Evolutionary conservation across 2,888 invertebrate genomes (phyloP), one percentile per base, ranked within the genome.

Genomic region (Brachynemurus nebulosus): DNA sequence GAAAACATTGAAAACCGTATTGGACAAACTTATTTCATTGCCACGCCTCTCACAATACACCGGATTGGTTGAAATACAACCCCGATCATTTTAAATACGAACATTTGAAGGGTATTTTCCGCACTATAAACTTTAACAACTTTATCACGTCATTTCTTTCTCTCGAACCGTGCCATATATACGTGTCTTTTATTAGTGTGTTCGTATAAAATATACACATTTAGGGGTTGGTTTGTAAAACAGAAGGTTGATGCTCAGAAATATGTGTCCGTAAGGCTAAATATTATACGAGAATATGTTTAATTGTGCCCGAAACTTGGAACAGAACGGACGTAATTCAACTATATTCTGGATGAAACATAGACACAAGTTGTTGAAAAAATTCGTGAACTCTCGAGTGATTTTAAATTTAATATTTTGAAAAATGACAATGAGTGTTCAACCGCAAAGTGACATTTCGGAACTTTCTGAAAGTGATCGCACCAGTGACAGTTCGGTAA

Each of bases 1-100:
- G n/a, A n/a, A n/a, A 54, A 64, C 65, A 64, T 60, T 62, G 62
- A 63, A 65, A 65, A 66, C 64, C 65, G 65, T 66, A 66, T 66
- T 66, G 66, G 66, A 54, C 48, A 54, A 64, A 54, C 65, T 65
- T 66, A 66, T 66, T 66, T 61, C 52, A 47, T 51, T 52, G 54
- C 64, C 53, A 58, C 66, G 60, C 65, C 66, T 55, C 45, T 47
- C 52, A 17, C 54, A 58, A 56, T 55, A 55, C 59, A 57, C 57
- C 56, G 61, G 53, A 66, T 66, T 66, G 66, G 66, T 60, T 60
- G 58, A 63, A 54, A 59, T 58, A 57, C 57, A 59, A 63, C 61
- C 61, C 57, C 55, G 56, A 59, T 30, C n/a, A n/a, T 14, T 14
- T 30, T 11, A 30, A 30, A 37, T 20, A 37, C 12, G 37, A 37